Evolutionary conservation across 2,797 vertebrate species (phyloP).

Genomic region (Gymnopithys bicolor): DNA sequence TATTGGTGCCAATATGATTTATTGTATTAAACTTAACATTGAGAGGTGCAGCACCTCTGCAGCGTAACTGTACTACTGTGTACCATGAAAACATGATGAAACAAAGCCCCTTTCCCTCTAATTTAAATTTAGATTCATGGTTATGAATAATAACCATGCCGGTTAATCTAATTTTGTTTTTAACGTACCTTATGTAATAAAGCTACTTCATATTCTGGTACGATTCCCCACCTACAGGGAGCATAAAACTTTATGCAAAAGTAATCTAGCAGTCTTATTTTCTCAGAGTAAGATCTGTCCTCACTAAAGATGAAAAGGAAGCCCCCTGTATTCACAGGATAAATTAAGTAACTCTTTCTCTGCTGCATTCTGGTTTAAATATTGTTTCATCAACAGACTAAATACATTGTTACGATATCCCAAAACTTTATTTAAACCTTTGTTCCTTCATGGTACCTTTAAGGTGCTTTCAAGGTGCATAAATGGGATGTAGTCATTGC

Average conservation of each 20-base stretch:
- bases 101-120: background rate
- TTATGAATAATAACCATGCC: background rate
- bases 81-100: background rate
- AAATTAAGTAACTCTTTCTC: background rate
- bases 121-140: background rate
- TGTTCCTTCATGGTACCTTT: background rate
- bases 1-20: background rate
- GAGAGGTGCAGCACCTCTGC: background rate
- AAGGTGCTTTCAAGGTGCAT: background rate
- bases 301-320: background rate
- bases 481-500: background rate
- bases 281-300: background rate
- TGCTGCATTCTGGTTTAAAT: background rate
- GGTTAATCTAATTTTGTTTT: background rate
- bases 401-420: background rate
- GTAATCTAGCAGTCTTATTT: background rate
- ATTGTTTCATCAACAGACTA: background rate
- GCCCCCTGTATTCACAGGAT: background rate
- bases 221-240: constrained; percentile 27
- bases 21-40: background rate
- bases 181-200: background rate
- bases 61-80: background rate
- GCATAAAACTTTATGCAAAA: background rate
- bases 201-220: constrained; percentile 19
- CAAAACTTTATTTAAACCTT: background rate